Base-by-base conservation (phyloP, 2,888 invertebrate species). In the Baronia brevicornis region DNA sequence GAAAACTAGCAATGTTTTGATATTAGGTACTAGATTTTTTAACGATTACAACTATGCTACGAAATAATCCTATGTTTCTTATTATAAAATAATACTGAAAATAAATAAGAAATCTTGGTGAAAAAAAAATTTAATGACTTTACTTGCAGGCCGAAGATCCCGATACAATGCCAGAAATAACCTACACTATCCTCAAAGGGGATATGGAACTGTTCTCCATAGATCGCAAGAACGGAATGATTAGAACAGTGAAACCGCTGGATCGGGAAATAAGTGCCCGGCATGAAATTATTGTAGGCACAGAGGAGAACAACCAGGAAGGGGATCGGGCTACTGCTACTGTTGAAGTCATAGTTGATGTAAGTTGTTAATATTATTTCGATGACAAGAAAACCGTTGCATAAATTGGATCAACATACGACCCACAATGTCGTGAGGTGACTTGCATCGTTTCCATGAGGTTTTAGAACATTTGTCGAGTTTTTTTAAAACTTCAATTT, bases 191-290 rank as follows among this genome's bases (percentile, higher is more conserved):
- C 29, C 87, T 91, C 37, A 92, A 91, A 71, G 95, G 95, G 1
- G 91, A 94, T 5, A 89, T 88, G 0, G 91, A 93, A 28, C 72
- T 93, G 8, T 96, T 97, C 68, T 89, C 91, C 36, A 92, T 97
- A 28, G 93, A 95, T 44, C 88, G 94, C 1, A 89, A 88, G 46
- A 89, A 90, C 0, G 97, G 97, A 0, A 86, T 90, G 29, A 90
- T 96, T 12, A 88, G 90, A 54, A 95, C 95, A 0, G 68, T 89
- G 0, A 86, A 89, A 28, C 90, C 92, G 0, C 72, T 96, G 32
- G 96, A 96, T 64, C 91, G 91, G 46, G 96, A 96, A 59, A 84
- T 86, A 42, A 89, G 90, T 29, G 89, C 85, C 10, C 86, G 90
- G 23, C 91, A 95, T 51, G 88, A 91, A 35, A 70, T 96, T 1